phyloP scores from a whole-genome alignment of 2,113 vertebrate species.

The Rhea americana region DNA sequence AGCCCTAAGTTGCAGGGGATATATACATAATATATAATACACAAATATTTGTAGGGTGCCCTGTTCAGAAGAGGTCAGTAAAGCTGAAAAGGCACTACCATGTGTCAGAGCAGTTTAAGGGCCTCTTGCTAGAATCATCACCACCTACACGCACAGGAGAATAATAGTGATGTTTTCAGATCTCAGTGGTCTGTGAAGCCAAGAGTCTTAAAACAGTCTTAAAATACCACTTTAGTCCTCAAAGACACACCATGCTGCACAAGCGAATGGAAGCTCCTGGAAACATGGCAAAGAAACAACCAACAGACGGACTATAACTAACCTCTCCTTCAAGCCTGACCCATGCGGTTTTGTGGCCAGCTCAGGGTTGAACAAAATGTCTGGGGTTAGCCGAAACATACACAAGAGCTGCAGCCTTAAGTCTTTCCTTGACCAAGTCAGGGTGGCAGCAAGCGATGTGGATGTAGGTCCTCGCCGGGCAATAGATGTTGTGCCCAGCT shows the following conservation, averaged over 20 bases:
- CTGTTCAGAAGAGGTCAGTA: background rate
- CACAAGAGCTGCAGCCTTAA: background rate
- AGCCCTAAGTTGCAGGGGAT: background rate
- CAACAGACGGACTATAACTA: background rate
- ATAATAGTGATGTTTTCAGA: background rate
- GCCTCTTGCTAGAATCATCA: background rate
- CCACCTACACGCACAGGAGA: background rate
- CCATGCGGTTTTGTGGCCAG: background rate
- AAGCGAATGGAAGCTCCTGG: background rate
- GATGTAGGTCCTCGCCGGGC: background rate
- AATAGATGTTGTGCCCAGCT: background rate
- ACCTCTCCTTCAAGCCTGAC: background rate
- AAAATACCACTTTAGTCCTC: background rate
- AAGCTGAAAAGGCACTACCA: background rate
- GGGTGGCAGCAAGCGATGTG: background rate
- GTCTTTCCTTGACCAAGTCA: background rate
- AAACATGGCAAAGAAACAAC: background rate
- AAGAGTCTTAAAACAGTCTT: background rate
- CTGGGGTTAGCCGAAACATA: background rate
- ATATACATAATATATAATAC: background rate
- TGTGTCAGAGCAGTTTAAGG: background rate
- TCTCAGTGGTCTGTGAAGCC: background rate
- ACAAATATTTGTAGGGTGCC: background rate
- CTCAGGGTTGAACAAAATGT: background rate
- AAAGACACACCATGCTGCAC: background rate